Conservation (phyloP, 2,888 invertebrate genomes). For the Pterostichus niger region DNA sequence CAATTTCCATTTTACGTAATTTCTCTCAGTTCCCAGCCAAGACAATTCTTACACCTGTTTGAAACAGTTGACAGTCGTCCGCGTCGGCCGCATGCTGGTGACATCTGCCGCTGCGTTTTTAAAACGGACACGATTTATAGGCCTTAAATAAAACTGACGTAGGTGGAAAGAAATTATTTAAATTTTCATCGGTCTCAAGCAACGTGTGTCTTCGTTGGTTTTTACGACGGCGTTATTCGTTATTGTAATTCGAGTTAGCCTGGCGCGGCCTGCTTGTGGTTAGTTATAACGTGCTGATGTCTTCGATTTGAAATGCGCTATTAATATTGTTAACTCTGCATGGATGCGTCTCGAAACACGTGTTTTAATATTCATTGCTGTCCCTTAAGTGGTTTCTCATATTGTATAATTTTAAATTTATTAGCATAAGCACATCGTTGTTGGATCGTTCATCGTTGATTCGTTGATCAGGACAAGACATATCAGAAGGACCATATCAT, state of each 20-base stretch:
- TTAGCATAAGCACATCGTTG: constrained; percentile 45
- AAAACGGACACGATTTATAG: constrained; percentile 61
- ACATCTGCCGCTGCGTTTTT: constrained; percentile 61
- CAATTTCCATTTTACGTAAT: constrained; percentile 52
- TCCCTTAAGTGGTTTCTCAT: constrained; percentile 36
- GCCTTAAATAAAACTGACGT: constrained; percentile 63
- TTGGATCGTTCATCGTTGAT: background rate
- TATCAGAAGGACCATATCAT: background rate
- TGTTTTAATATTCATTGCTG: constrained; percentile 63
- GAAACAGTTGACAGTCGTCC: constrained; percentile 64
- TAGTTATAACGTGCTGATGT: constrained; percentile 54
- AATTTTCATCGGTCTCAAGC: constrained; percentile 55
- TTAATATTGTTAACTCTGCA: constrained; percentile 61
- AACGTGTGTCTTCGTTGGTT: constrained; percentile 6
- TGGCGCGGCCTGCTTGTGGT: background rate
- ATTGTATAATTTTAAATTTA: constrained; percentile 62
- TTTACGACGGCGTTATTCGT: constrained; percentile 49
- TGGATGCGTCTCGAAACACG: constrained; percentile 52
- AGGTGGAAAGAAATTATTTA: constrained; percentile 66
- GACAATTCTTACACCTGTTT: constrained; percentile 64
- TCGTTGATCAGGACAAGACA: constrained; percentile 4
- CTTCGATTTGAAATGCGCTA: constrained; percentile 61
- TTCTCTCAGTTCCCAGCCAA: background rate
- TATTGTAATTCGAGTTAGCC: constrained; percentile 42
- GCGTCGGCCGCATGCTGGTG: constrained; percentile 60